Percentiles rank a stretch among this genome's conserved stretches.
Evolutionary conservation across 2,888 invertebrate genomes (phyloP).

Genomic region (Drosophila glabriapex): DNA sequence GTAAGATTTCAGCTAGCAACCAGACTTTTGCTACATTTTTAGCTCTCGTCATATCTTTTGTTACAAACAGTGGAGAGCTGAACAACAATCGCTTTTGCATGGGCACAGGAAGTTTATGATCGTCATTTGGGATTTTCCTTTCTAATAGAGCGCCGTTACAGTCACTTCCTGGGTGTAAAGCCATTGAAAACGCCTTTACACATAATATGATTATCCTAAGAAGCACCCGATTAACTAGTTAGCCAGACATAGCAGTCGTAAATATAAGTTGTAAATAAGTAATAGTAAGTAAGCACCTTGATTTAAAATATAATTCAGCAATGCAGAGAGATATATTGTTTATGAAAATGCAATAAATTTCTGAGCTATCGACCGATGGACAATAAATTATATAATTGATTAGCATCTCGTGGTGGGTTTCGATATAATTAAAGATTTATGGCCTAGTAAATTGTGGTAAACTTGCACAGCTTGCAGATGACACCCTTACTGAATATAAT

Average conservation of each 20-base stretch:
- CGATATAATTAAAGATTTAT: conserved; percentile 43
- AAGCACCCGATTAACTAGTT: neutral
- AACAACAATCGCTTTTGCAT: conserved; percentile 45
- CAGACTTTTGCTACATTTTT: conserved; percentile 33
- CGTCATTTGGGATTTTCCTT: conserved; percentile 55
- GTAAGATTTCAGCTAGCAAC: conserved; percentile 14
- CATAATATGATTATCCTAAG: conserved; percentile 6
- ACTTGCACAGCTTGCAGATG: neutral
- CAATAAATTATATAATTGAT: conserved; percentile 40
- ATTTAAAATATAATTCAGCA: neutral
- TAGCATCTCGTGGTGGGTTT: conserved; percentile 35
- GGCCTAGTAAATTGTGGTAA: conserved; percentile 16
- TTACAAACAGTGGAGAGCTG: conserved; percentile 26
- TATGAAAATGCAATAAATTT: conserved; percentile 8
- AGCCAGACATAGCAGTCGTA: neutral
- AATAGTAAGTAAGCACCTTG: neutral
- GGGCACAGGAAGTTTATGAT: conserved; percentile 47
- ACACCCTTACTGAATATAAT: conserved; percentile 3
- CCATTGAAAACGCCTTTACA: conserved; percentile 15
- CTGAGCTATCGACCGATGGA: neutral
- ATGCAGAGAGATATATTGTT: neutral
- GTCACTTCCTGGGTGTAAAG: conserved; percentile 54
- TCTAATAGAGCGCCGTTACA: conserved; percentile 48
- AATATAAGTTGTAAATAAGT: neutral
- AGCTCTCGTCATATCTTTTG: conserved; percentile 33